phyloP scores from a whole-genome alignment of 2,888 invertebrate genomes.

The Spicauda simplicius region DNA sequence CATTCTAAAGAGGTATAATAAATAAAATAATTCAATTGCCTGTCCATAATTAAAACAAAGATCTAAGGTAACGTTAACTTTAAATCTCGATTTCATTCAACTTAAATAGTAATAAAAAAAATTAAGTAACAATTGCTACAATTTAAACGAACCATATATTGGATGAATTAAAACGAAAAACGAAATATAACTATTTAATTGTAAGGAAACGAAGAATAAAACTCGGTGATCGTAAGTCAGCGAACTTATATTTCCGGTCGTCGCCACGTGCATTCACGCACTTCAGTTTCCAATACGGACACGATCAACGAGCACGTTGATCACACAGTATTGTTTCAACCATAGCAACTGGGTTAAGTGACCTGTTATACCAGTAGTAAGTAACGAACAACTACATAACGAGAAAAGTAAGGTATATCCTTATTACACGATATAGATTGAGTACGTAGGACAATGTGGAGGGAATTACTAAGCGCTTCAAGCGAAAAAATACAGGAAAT shows the following conservation, averaged over 20 bases:
- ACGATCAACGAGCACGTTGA: conserved; percentile 33
- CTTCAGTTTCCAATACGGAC: conserved; percentile 23
- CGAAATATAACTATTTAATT: background rate
- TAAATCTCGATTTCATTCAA: no score
- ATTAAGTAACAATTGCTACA: no score
- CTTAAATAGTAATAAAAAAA: no score
- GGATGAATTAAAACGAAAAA: background rate
- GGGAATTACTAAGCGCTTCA: background rate
- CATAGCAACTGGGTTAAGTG: conserved; percentile 40
- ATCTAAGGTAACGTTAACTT: no score
- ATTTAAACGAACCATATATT: no score
- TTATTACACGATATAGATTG: background rate
- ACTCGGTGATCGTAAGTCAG: background rate
- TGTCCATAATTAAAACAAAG: no score
- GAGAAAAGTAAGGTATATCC: background rate
- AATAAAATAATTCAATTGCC: no score
- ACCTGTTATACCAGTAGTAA: conserved; percentile 1
- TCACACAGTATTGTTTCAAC: conserved; percentile 40
- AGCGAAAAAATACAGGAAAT: no score
- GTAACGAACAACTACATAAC: background rate
- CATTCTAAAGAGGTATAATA: no score
- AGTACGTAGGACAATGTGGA: no score
- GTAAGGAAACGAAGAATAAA: background rate
- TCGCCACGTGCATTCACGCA: conserved; percentile 5
- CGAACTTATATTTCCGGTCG: conserved; percentile 26